Evolutionary conservation across 2,888 invertebrate genomes (phyloP).

Genomic region (Gymnoscelis rufifasciata): DNA sequence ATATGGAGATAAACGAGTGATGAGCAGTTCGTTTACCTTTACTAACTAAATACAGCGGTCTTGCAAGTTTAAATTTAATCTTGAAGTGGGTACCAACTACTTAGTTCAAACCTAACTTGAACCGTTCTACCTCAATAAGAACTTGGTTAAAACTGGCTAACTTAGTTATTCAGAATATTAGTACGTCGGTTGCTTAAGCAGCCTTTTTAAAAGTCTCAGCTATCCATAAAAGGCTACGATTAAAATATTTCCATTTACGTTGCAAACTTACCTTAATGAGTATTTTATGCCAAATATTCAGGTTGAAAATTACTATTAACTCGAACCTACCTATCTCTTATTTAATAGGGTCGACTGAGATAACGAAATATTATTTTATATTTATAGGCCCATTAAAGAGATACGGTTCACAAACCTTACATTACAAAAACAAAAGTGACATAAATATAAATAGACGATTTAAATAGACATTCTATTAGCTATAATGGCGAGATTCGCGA

Average conservation of each 20-base stretch:
- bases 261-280: conserved; percentile 8
- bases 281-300: conserved; percentile 15
- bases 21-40: neutral
- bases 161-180: conserved; percentile 11
- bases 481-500: conserved; percentile 6
- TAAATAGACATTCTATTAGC: conserved; percentile 4
- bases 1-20: too few relatives aligned
- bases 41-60: neutral
- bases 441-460: neutral
- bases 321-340: conserved; percentile 6
- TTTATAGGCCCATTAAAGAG: conserved; percentile 5
- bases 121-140: conserved; percentile 8
- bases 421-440: neutral
- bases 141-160: conserved; percentile 8
- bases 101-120: conserved; percentile 5
- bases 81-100: neutral
- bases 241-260: conserved; percentile 15
- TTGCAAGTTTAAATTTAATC: conserved; percentile 10
- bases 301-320: conserved; percentile 9
- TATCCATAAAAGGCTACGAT: conserved; percentile 10
- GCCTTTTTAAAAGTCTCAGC: conserved; percentile 15
- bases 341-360: conserved; percentile 2
- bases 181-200: conserved; percentile 13
- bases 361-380: conserved; percentile 5
- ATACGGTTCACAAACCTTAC: conserved; percentile 7